These are phyloP conservation scores for Corynorhinus townsendii DNA, from an alignment of 2,113 vertebrate genomes.

Conservation along the genomic window DNA sequence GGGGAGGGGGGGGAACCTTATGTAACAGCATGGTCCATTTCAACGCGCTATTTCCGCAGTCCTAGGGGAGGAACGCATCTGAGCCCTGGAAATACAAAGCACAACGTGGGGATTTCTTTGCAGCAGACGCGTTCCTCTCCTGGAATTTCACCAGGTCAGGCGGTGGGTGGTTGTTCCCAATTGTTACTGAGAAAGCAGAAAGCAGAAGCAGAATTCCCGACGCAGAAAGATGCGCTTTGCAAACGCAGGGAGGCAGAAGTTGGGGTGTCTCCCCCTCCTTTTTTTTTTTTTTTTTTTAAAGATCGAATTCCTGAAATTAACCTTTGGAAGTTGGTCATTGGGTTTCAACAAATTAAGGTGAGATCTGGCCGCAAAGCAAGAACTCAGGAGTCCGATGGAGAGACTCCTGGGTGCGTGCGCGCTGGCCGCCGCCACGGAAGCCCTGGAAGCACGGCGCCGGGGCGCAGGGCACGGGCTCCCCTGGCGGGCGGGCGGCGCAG, in stretches of 20 bases:
- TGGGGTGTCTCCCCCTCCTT: neutral
- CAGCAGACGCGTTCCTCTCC: neutral
- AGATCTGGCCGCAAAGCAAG: neutral
- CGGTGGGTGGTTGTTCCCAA: neutral
- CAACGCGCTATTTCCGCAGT: neutral
- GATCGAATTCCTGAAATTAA: constrained; percentile 35
- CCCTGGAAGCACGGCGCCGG: neutral
- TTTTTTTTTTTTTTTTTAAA: neutral
- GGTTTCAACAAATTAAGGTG: neutral
- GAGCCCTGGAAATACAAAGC: neutral
- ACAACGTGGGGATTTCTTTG: neutral
- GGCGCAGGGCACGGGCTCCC: neutral
- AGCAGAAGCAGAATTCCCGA: neutral
- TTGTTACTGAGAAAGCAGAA: neutral
- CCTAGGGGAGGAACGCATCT: neutral
- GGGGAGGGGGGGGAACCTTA: constrained; percentile 34
- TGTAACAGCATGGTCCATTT: constrained; percentile 17
- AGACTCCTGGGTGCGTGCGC: accelerated
- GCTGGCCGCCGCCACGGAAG: neutral
- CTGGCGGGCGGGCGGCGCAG: accelerated
- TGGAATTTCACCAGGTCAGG: neutral
- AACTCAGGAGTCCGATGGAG: accelerated
- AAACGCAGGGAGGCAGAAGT: neutral
- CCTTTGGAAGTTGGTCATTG: neutral
- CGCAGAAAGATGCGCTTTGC: neutral